Conservation (phyloP, 2,797 vertebrate species). For the Adrianichthys oophorus region DNA sequence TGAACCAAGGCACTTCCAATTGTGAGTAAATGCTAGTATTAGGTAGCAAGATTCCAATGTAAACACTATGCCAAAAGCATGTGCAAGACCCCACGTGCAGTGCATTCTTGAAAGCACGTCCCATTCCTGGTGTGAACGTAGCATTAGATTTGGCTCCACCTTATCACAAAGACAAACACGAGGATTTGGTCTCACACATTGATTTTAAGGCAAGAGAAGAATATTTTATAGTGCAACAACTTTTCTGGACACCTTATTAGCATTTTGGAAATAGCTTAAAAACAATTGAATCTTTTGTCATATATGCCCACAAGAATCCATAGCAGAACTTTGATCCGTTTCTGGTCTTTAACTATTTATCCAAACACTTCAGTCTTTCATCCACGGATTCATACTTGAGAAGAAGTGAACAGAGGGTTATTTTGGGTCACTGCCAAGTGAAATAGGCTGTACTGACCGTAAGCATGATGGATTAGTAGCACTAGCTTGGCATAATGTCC, state of each 20-base stretch:
- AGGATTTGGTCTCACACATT: background rate
- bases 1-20: too few species aligned
- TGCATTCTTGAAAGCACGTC: too few species aligned
- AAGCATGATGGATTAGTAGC: slow-evolving; percentile 71
- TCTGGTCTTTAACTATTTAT: slow-evolving; percentile 35
- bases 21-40: too few species aligned
- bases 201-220: background rate
- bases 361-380: slow-evolving; percentile 33
- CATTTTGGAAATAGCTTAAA: too few species aligned
- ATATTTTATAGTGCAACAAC: slow-evolving; percentile 1
- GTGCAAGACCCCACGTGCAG: too few species aligned
- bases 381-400: slow-evolving; percentile 57
- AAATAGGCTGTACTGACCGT: slow-evolving; percentile 60
- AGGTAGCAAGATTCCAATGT: too few species aligned
- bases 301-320: slow-evolving; percentile 17
- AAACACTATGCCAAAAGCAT: too few species aligned
- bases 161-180: background rate
- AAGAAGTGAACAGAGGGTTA: slow-evolving; percentile 49
- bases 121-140: too few species aligned
- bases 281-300: too few species aligned
- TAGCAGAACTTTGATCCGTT: slow-evolving; percentile 19
- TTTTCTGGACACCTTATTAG: too few species aligned
- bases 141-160: too few species aligned
- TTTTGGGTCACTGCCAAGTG: slow-evolving; percentile 54
- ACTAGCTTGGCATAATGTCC: slow-evolving; percentile 61